Percentiles rank a stretch among this genome's conserved stretches.
These are phyloP conservation scores for Bombus confusus DNA, from an alignment of 1,140 invertebrate genomes.

Conservation along the genomic window DNA sequence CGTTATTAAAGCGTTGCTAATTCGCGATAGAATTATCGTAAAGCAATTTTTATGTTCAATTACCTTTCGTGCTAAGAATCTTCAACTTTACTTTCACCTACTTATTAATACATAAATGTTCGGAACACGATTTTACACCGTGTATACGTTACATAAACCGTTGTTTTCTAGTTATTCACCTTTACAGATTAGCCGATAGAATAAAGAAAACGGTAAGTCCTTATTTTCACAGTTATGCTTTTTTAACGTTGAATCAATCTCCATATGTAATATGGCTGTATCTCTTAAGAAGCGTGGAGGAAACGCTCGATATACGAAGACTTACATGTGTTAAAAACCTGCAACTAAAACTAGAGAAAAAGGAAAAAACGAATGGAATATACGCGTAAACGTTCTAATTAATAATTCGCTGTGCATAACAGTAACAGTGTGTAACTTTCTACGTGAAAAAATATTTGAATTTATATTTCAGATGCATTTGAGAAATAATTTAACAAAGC, in stretches of 20 bases:
- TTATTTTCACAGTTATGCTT: background rate
- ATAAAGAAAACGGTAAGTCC: background rate
- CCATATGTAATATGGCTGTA: background rate
- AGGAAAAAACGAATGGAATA: no score
- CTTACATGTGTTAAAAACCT: background rate
- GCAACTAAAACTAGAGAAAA: background rate
- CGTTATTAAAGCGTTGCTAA: no score
- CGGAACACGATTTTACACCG: background rate
- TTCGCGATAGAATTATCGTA: no score
- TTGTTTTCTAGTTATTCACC: constrained; percentile 1
- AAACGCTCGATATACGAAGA: background rate
- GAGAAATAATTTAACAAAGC: background rate
- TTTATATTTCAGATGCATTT: no score
- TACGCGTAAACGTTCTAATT: no score
- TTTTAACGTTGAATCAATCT: background rate
- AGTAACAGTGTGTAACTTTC: background rate
- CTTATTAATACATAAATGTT: no score
- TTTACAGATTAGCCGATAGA: background rate
- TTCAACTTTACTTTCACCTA: no score
- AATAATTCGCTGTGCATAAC: no score
- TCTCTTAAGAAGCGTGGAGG: background rate
- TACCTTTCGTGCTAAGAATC: no score
- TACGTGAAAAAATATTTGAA: background rate
- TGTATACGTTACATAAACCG: background rate
- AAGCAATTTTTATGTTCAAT: no score